Base-by-base conservation (phyloP, 2,888 invertebrate genomes). In the Cyrtodaria siliqua region DNA sequence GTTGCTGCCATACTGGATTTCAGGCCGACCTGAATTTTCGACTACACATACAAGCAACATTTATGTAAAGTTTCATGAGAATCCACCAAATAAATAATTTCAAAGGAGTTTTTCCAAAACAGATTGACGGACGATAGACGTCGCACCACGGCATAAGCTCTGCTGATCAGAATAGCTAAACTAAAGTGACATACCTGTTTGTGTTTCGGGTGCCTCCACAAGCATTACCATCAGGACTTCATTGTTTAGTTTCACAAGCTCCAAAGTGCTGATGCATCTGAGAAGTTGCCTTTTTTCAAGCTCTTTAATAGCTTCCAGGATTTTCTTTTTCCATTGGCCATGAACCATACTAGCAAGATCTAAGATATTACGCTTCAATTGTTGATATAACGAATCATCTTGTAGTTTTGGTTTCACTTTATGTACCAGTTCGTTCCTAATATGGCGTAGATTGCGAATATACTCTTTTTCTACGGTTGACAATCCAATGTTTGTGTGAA, bases 361-460 rank as follows among this genome's bases (percentile, higher is more conserved):
- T 16, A 60, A 38, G 18, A 68, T 68, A 8, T 42, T 9, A 3
- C 52, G 1, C 8, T 49, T 29, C 3, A 60, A 24, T 27, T 60
- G 29, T 23, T 44, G 59, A 20, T 59, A 68, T 9, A 40, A 50
- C 1, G 16, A 16, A 40, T 59, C 52, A 20, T 59, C 60, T 9
- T 59, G 26, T 24, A 68, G 42, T 40, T 42, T 14, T 14, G 60
- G 20, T 26, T 40, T 38, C 1, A 52, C 38, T 26, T 40, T 42
- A 50, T 68, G 68, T 20, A 42, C 60, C 26, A 68, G 40, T 12
- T 60, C 59, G 29, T 68, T 68, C 33, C 68, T 50, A 16, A n/a
- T 42, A 2, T 68, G 26, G 52, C 60, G 23, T 29, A 68, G 23
- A 16, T 9, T 16, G 24, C n/a, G 40, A 16, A 68, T 27, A 14